phyloP scores from a whole-genome alignment of 2,113 vertebrate species.

The Atractosteus spatula region DNA sequence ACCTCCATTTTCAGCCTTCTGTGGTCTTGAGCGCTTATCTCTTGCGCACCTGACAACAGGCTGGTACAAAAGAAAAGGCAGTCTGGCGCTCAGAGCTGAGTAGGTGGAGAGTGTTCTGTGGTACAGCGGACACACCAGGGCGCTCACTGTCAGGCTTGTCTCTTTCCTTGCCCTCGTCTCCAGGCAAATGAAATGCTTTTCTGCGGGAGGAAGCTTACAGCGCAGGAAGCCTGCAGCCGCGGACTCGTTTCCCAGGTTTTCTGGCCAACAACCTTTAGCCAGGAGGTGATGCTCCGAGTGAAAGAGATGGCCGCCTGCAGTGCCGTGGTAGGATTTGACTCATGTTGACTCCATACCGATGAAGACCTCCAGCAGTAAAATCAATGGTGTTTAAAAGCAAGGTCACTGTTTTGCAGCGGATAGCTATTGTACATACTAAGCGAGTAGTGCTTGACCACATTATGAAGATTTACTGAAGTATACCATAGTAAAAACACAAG shows the following conservation, averaged over 20 bases:
- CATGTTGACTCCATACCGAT: background rate
- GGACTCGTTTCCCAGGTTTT: constrained; percentile 96
- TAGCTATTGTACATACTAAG: too few relatives aligned
- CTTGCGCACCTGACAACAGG: background rate
- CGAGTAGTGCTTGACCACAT: too few relatives aligned
- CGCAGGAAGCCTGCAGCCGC: constrained; percentile 92
- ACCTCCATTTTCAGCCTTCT: background rate
- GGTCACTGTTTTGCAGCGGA: too few relatives aligned
- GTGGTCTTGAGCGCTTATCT: background rate
- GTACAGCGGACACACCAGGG: background rate
- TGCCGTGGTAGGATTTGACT: constrained; percentile 77
- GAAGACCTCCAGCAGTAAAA: too few relatives aligned
- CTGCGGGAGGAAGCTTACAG: constrained; percentile 92
- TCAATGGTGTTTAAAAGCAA: too few relatives aligned
- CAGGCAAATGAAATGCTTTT: constrained; percentile 98
- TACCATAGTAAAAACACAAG: too few relatives aligned
- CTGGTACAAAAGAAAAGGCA: background rate
- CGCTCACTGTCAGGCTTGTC: background rate
- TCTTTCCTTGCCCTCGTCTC: background rate
- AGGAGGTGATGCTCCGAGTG: constrained; percentile 94
- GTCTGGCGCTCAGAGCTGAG: background rate
- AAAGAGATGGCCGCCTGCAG: constrained; percentile 97
- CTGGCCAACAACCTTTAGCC: constrained; percentile 97
- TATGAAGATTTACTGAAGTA: too few relatives aligned
- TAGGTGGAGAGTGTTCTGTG: background rate